Conservation (phyloP, 2,888 invertebrate species). For the Elysia crispata region DNA sequence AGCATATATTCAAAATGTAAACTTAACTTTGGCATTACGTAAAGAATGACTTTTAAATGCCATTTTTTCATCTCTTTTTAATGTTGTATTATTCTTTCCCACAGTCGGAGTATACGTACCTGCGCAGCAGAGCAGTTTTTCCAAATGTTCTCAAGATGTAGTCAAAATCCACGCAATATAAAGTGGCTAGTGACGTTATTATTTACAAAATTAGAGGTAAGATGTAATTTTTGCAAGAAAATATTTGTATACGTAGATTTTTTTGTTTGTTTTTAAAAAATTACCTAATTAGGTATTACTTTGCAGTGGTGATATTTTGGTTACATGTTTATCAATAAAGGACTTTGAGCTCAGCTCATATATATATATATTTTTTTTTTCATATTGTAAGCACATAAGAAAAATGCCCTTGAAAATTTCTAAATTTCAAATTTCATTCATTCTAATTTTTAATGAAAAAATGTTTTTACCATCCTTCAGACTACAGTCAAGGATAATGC, state of each 20-base stretch:
- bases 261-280: too few relatives aligned
- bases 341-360: too few relatives aligned
- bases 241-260: too few relatives aligned
- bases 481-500: constrained; percentile 84
- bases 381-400: too few relatives aligned
- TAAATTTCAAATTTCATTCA: not conserved
- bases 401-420: not conserved
- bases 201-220: constrained; percentile 81
- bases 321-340: too few relatives aligned
- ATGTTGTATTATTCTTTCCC: too few relatives aligned
- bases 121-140: constrained; percentile 91
- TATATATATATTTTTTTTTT: too few relatives aligned
- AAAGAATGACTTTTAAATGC: too few relatives aligned
- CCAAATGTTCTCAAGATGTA: constrained; percentile 89
- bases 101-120: constrained; percentile 82
- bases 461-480: constrained; percentile 77
- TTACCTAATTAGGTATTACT: too few relatives aligned
- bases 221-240: constrained; percentile 39
- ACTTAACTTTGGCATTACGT: not conserved
- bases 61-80: too few relatives aligned
- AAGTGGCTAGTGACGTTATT: constrained; percentile 84
- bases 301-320: too few relatives aligned
- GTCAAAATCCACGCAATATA: constrained; percentile 82
- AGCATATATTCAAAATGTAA: too few relatives aligned
- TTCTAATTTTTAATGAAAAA: not conserved